These are phyloP conservation scores for Sturmia bella DNA, from an alignment of 2,888 invertebrate genomes.

Conservation along the genomic window DNA sequence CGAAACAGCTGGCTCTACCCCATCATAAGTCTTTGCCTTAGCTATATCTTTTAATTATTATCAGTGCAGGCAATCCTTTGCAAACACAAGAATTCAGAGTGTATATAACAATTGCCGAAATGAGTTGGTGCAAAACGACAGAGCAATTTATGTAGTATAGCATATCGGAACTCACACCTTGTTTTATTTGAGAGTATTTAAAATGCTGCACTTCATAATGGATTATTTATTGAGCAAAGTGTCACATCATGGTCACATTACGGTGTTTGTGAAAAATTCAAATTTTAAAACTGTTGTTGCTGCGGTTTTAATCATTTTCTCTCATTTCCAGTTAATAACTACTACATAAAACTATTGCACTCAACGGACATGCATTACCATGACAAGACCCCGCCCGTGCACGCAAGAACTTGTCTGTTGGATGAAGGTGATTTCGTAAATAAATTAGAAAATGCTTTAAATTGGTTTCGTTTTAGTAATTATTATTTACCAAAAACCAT, in stretches of 20 bases:
- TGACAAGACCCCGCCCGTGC: not conserved
- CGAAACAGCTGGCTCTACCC: no score
- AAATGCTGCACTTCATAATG: constrained; percentile 20
- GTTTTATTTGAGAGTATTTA: no score
- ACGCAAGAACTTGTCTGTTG: not conserved
- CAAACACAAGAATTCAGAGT: no score
- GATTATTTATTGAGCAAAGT: constrained; percentile 39
- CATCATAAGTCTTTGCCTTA: no score
- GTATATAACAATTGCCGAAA: no score
- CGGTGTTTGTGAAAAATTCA: not conserved
- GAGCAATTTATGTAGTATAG: no score
- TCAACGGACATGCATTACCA: constrained; percentile 8
- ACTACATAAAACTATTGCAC: constrained; percentile 16
- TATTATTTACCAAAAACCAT: constrained; percentile 1
- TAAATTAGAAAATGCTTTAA: constrained; percentile 21
- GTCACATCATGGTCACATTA: constrained; percentile 57
- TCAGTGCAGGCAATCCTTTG: no score
- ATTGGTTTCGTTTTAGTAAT: constrained; percentile 22
- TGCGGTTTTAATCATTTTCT: constrained; percentile 19
- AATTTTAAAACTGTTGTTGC: constrained; percentile 7
- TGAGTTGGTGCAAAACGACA: no score
- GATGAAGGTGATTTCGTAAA: constrained; percentile 14
- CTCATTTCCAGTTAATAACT: constrained; percentile 34
- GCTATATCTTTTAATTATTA: no score
- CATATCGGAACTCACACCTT: no score